Evolutionary conservation across 2,888 invertebrate species (phyloP), one percentile per base, ranked within the genome.

Genomic region (Cryptophagus acutangulus): DNA sequence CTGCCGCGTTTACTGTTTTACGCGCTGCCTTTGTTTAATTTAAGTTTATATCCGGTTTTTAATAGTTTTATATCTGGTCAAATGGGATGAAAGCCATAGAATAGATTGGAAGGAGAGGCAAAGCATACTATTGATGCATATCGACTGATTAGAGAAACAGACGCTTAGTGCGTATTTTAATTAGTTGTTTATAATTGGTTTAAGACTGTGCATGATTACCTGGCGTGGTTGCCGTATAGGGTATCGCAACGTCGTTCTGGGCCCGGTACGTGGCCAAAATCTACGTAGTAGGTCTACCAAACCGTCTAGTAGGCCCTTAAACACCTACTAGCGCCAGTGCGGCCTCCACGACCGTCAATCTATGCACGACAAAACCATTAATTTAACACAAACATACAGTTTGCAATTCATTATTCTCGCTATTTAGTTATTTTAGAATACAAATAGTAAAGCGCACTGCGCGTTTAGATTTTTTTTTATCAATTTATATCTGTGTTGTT

Each of bases 41-140:
- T 51, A 45, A 15, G 45, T 41, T 38, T 44, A 45, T 41, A 38
- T 52, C 51, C 52, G 53, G 40, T 55, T 48, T 46, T 51, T 51
- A 48, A 38, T 51, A 35, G n/a, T 33, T 41, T 45, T 46, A 16
- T 30, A 40, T 44, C 28, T 51, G 65, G 65, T 65, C 55, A 66
- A 63, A 66, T 63, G 60, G 67, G 67, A 64, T 62, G 59, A 64
- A 66, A 67, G 68, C 65, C 59, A 63, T 59, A 31, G 67, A 63
- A 62, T 51, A 64, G 65, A 66, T 59, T 55, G 54, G 61, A 64
- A 63, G 61, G 59, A 62, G 55, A 64, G 61, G 62, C 59, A 61
- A 67, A 66, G 65, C 65, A 61, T 60, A 26, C 31, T 31, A 31
- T 31, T 31, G 14, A 31, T 31, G 31, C 4, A 16, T 31, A 10